These are phyloP conservation scores for Steinernema feltiae DNA, from an alignment of 1,140 invertebrate genomes.

Conservation along the genomic window DNA sequence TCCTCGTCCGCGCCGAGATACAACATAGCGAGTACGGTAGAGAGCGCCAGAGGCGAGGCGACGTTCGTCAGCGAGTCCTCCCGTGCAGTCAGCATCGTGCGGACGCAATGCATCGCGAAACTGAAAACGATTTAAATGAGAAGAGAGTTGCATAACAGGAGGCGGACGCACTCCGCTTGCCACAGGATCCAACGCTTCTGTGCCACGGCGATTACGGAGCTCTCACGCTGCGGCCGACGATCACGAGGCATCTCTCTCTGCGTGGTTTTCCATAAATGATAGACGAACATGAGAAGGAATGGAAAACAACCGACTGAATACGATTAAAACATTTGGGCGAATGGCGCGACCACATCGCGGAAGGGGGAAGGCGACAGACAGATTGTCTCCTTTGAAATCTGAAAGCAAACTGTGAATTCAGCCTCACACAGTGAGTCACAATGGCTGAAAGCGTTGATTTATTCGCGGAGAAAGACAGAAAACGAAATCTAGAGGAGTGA, in stretches of 20 bases:
- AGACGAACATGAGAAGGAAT: background rate
- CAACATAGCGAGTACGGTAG: background rate
- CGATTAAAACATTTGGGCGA: constrained; percentile 6
- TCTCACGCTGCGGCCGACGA: background rate
- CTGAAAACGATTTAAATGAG: background rate
- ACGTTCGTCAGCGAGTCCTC: background rate
- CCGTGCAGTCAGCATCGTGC: background rate
- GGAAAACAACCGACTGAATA: background rate
- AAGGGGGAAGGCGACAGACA: too few species aligned
- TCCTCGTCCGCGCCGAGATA: background rate
- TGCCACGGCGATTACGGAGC: background rate
- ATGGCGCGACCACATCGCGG: background rate
- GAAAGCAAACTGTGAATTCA: too few species aligned
- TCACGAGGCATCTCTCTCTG: background rate
- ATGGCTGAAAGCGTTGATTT: too few species aligned
- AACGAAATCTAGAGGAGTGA: too few species aligned
- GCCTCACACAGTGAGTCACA: too few species aligned
- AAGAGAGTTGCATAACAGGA: background rate
- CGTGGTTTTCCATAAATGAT: background rate
- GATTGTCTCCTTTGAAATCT: too few species aligned
- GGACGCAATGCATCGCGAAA: background rate
- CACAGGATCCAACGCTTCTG: background rate
- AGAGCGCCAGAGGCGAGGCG: background rate
- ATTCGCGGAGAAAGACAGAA: too few species aligned
- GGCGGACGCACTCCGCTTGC: background rate